phyloP scores from a whole-genome alignment of 2,888 invertebrate species.

The Ichneumoninae sp. region DNA sequence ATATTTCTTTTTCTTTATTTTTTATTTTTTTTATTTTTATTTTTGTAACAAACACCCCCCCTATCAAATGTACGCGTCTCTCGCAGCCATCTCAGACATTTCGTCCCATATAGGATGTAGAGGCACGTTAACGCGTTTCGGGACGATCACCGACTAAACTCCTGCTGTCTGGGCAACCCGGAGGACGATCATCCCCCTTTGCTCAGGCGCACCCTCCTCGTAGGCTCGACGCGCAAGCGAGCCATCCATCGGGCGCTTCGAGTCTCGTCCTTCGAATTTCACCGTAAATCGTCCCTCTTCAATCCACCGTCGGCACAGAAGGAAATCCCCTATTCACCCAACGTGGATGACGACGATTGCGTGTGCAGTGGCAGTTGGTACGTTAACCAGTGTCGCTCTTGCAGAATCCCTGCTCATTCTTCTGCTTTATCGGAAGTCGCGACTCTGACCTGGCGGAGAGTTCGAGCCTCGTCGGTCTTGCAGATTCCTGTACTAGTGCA shows the following conservation, averaged over 20 bases:
- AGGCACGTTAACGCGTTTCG: slow-evolving; percentile 79
- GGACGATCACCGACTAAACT: slow-evolving; percentile 80
- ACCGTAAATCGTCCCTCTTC: neutral
- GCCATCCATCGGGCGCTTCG: slow-evolving; percentile 32
- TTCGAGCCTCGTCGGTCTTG: neutral
- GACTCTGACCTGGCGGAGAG: neutral
- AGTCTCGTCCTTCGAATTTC: slow-evolving; percentile 22
- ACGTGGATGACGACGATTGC: neutral
- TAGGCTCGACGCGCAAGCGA: slow-evolving; percentile 60
- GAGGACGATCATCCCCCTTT: slow-evolving; percentile 73
- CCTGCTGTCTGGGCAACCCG: slow-evolving; percentile 77
- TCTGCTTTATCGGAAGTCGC: neutral
- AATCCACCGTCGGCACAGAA: neutral
- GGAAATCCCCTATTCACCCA: neutral
- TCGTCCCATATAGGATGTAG: slow-evolving; percentile 66
- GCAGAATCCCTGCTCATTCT: neutral
- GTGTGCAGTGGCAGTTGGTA: neutral
- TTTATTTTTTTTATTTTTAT: neutral
- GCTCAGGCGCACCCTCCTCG: slow-evolving; percentile 63
- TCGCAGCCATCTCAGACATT: slow-evolving; percentile 75
- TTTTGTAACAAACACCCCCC: slow-evolving; percentile 43
- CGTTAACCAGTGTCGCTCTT: neutral
- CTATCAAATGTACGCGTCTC: slow-evolving; percentile 77
- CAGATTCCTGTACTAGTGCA: slow-evolving; percentile 1
- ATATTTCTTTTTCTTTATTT: neutral